phyloP scores from a whole-genome alignment of 2,113 vertebrate genomes.

The Blennius ocellaris region DNA sequence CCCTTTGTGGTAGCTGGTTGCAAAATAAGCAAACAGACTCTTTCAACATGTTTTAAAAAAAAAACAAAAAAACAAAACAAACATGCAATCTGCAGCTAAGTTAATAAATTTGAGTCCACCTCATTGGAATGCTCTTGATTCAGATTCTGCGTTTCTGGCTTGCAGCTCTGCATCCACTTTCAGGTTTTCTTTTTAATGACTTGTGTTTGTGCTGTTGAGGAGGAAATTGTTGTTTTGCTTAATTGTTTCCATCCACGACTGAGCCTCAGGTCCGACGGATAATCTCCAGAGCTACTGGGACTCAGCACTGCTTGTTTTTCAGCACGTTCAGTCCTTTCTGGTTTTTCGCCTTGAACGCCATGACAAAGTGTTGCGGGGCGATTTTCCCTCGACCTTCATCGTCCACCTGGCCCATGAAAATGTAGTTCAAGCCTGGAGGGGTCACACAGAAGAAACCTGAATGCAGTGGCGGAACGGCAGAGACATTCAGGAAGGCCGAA shows the following conservation, averaged over 20 bases:
- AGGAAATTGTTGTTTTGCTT: conserved; percentile 5
- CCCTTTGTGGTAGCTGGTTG: neutral
- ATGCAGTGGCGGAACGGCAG: conserved; percentile 84
- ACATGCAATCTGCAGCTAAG: neutral
- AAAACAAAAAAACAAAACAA: too few species aligned
- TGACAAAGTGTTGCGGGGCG: conserved; percentile 91
- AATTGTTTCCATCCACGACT: conserved; percentile 45
- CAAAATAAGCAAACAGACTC: too few species aligned
- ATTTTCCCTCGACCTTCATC: conserved; percentile 92
- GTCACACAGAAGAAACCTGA: conserved; percentile 84
- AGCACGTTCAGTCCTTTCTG: conserved; percentile 90
- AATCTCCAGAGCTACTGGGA: conserved; percentile 3
- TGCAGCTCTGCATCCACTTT: conserved; percentile 15
- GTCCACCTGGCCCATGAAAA: conserved; percentile 96
- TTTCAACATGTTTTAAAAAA: too few species aligned
- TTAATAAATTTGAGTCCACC: conserved; percentile 11
- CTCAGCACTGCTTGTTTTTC: conserved; percentile 92
- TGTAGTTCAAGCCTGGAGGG: conserved; percentile 94
- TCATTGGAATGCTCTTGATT: neutral
- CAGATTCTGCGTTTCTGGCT: conserved; percentile 1
- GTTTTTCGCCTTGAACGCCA: conserved; percentile 94
- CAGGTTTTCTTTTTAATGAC: conserved; percentile 5
- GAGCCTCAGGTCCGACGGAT: conserved; percentile 14
- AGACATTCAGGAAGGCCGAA: conserved; percentile 81
- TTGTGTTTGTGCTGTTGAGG: conserved; percentile 24